Evolutionary conservation across 2,797 vertebrate species (phyloP).

Genomic region (Denticeps clupeoides): DNA sequence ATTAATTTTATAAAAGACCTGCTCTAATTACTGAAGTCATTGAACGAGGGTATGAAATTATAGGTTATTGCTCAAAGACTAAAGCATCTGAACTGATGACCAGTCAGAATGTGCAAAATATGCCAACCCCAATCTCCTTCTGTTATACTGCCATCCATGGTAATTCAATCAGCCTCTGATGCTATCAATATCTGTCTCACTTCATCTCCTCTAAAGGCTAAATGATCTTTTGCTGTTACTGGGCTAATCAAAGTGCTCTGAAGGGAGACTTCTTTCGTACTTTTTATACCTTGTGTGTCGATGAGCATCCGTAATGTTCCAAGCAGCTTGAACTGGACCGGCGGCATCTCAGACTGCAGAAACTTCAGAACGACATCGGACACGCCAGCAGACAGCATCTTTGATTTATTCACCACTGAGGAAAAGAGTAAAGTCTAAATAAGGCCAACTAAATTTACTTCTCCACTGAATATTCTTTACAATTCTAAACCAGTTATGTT

Average conservation of each 20-base stretch:
- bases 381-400: conserved; percentile 92
- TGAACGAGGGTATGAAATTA: too few species aligned
- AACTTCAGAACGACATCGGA: conserved; percentile 90
- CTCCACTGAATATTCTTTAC: too few species aligned
- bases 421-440: conserved; percentile 14
- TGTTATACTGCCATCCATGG: conserved; percentile 12
- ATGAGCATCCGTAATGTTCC: conserved; percentile 97
- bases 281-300: conserved; percentile 82
- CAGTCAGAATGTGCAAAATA: conserved; percentile 1
- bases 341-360: conserved; percentile 93
- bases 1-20: too few species aligned
- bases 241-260: too few species aligned
- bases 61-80: conserved; percentile 7
- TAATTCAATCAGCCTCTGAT: conserved; percentile 14
- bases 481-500: too few species aligned
- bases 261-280: too few species aligned
- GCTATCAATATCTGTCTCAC: conserved; percentile 3
- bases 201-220: conserved; percentile 11
- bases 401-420: conserved; percentile 93
- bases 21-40: too few species aligned
- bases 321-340: conserved; percentile 94
- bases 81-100: conserved; percentile 5
- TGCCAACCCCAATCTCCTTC: conserved; percentile 1
- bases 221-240: too few species aligned
- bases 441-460: too few species aligned